Evolutionary conservation across 2,888 invertebrate genomes (phyloP).

Genomic region (Drepana falcataria): DNA sequence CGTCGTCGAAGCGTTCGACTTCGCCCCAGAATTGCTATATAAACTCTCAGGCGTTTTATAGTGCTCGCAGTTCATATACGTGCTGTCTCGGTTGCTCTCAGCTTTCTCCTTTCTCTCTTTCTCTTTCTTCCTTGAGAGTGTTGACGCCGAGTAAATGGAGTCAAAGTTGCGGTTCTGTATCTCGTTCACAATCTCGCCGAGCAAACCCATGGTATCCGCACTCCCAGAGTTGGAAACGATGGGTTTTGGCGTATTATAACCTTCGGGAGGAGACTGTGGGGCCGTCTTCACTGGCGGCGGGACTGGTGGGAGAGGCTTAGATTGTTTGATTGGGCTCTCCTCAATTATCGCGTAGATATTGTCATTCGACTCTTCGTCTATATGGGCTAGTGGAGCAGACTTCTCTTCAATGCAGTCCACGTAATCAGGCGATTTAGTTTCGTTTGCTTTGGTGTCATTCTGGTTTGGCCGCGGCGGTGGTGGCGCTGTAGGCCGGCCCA

Average conservation of each 20-base stretch:
- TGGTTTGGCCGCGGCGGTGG: constrained; percentile 84
- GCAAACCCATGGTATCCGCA: constrained; percentile 85
- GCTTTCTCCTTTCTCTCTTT: constrained; percentile 38
- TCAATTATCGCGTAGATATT: constrained; percentile 94
- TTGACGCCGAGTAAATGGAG: constrained; percentile 90
- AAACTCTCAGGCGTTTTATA: constrained; percentile 80
- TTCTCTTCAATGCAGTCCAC: constrained; percentile 88
- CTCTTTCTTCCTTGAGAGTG: constrained; percentile 81
- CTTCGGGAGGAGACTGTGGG: constrained; percentile 65
- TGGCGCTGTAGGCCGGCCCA: constrained; percentile 85
- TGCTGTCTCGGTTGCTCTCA: constrained; percentile 63
- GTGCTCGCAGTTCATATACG: constrained; percentile 80
- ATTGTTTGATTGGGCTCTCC: constrained; percentile 81
- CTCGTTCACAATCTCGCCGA: constrained; percentile 92
- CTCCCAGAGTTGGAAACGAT: constrained; percentile 71
- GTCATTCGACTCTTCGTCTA: constrained; percentile 82
- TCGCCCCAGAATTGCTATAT: constrained; percentile 81
- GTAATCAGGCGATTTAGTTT: constrained; percentile 77
- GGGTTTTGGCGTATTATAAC: constrained; percentile 69
- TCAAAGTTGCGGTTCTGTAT: constrained; percentile 92
- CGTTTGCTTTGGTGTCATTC: constrained; percentile 44
- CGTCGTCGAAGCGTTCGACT: constrained; percentile 80
- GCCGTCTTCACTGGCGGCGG: constrained; percentile 48
- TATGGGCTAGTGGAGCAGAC: constrained; percentile 80
- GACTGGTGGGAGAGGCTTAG: constrained; percentile 56